Percentiles rank a stretch among this genome's conserved stretches.
Evolutionary conservation across 2,113 vertebrate species (phyloP).

Genomic region (Hyperopisus bebe): DNA sequence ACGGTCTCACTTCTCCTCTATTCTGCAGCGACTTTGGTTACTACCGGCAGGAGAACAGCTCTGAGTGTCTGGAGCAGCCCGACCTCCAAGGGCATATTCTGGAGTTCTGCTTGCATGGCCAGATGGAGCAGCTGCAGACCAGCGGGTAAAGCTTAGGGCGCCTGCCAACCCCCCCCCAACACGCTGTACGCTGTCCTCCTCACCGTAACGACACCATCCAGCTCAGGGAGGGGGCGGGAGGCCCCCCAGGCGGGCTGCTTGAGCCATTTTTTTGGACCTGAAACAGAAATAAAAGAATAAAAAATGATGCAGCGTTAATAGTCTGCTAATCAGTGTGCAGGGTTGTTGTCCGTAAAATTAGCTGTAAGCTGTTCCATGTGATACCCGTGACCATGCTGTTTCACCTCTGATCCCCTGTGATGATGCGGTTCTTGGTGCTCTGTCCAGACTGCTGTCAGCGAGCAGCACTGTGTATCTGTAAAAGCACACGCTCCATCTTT

Average conservation of each 20-base stretch:
- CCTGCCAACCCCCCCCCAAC: neutral
- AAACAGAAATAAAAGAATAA: neutral
- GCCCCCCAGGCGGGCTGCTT: neutral
- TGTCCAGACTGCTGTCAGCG: neutral
- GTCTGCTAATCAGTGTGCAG: neutral
- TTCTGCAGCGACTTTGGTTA: slow-evolving; percentile 83
- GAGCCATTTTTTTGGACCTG: neutral
- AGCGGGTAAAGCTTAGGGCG: slow-evolving; percentile 60
- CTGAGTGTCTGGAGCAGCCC: slow-evolving; percentile 76
- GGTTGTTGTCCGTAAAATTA: neutral
- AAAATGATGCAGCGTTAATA: neutral
- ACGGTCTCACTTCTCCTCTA: neutral
- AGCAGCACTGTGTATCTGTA: neutral
- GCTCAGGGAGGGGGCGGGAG: neutral
- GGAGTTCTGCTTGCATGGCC: slow-evolving; percentile 54
- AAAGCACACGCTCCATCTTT: neutral
- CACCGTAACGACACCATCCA: neutral
- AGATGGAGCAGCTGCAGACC: slow-evolving; percentile 74
- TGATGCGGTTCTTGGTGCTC: neutral
- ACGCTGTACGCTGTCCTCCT: neutral
- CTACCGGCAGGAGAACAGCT: slow-evolving; percentile 77
- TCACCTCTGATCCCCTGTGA: neutral
- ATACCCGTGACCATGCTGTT: neutral
- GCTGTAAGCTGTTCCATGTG: neutral
- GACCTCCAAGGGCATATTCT: slow-evolving; percentile 69